Conservation (phyloP, 2,113 vertebrate genomes). For the Ceyx cyanopectus region DNA sequence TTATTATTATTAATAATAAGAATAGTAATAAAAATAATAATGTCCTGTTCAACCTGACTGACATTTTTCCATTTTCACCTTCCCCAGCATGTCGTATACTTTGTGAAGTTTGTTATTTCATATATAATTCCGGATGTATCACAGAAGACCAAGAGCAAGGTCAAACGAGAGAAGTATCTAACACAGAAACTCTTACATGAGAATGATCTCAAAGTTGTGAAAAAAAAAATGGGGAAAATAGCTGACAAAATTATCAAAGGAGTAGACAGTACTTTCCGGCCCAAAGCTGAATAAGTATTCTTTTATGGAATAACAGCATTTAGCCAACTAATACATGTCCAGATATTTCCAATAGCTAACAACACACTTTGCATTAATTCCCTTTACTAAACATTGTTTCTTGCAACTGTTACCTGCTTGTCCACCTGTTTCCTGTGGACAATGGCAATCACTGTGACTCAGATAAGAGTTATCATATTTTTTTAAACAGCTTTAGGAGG, state of each 20-base stretch:
- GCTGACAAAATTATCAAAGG: constrained; percentile 32
- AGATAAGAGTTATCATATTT: background rate
- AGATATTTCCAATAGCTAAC: background rate
- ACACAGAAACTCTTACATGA: constrained; percentile 91
- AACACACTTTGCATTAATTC: background rate
- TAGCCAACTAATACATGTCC: background rate
- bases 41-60: background rate
- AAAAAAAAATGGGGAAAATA: constrained; percentile 75
- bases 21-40: background rate
- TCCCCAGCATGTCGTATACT: constrained; percentile 90
- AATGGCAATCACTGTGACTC: background rate
- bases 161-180: constrained; percentile 91
- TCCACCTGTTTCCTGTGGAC: constrained; percentile 13
- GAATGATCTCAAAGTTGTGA: constrained; percentile 83
- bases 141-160: constrained; percentile 85
- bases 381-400: constrained; percentile 1
- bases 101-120: constrained; percentile 90
- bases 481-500: background rate
- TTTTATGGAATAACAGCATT: constrained; percentile 1
- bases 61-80: constrained; percentile 42
- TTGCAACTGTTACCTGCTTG: background rate
- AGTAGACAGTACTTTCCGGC: constrained; percentile 34
- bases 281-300: constrained; percentile 70
- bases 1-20: background rate
- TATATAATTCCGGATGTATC: constrained; percentile 90